These are phyloP conservation scores for Gymnopithys bicolor DNA, from an alignment of 2,797 vertebrate species.

Conservation along the genomic window DNA sequence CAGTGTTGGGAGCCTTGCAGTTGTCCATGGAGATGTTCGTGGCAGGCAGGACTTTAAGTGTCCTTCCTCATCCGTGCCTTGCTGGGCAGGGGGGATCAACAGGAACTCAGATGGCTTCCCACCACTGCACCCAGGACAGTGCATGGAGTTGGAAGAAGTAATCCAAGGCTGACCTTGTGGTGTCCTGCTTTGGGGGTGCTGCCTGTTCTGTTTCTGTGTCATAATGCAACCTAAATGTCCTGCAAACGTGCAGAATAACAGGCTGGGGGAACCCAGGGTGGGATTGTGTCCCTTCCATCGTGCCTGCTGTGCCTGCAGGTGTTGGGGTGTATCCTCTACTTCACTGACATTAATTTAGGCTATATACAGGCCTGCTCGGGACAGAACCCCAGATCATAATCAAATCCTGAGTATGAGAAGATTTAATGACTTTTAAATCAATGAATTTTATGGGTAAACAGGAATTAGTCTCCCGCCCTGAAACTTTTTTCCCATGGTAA, in stretches of 20 bases:
- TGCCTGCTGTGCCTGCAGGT: neutral
- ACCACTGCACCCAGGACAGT: accelerated
- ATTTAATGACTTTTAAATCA: neutral
- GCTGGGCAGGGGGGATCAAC: neutral
- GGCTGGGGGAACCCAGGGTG: neutral
- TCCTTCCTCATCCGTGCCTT: neutral
- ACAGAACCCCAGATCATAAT: neutral
- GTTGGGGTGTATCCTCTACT: neutral
- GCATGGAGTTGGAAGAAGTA: accelerated
- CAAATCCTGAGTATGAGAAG: neutral
- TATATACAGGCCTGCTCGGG: neutral
- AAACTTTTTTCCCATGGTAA: neutral
- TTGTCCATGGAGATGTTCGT: neutral
- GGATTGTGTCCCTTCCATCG: neutral
- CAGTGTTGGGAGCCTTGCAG: neutral
- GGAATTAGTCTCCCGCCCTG: neutral
- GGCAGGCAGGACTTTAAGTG: neutral
- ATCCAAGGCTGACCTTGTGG: neutral
- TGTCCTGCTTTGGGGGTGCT: neutral
- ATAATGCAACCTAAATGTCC: neutral
- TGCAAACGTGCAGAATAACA: neutral
- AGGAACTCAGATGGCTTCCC: accelerated
- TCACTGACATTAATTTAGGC: neutral
- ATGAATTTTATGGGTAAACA: neutral
- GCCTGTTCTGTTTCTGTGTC: neutral